Evolutionary conservation across 2,888 invertebrate species (phyloP), one percentile per base, ranked within the genome.

Genomic region (Ophonus ardosiacus): DNA sequence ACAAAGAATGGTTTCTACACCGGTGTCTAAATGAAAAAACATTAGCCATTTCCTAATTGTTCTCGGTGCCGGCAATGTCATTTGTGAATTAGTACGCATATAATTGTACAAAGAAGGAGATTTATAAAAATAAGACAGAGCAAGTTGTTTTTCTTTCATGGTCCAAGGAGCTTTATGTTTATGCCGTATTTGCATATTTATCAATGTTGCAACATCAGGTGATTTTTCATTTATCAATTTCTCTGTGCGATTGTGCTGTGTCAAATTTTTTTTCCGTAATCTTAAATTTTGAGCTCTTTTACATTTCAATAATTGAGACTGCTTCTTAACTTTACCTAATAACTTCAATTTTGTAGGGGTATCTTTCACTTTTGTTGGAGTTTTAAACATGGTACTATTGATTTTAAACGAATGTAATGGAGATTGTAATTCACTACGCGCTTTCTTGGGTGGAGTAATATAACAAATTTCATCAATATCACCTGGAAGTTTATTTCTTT

Each of bases 41-140:
- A 88, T 88, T 7, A 89, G 80, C 89, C 88, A 89, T 51, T 51
- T 76, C 21, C 86, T 85, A 24, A 89, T 86, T 43, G 88, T 86
- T 79, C 86, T 86, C n/a, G 87, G 86, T 57, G 87, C 87, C n/a
- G 89, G 88, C 59, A 89, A 85, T 24, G 85, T 80, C 71, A 89
- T 86, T 40, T 86, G 65, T 81, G 87, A 86, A 51, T 86, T 86
- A 10, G 86, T 86, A 21, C 86, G 40, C n/a, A 88, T 79, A 86
- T 86, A 88, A 57, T 79, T 86, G 81, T 89, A 90, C 3, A 87
- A 85, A 31, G 87, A 84, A 4, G 89, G 89, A 1, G 89, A 71
- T 10, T n/a, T n/a, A n/a, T n/a, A n/a, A n/a, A n/a, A n/a, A n/a
- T n/a, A n/a, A n/a, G 86, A 85, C 8, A 89, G 38, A 57, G 88